Percentiles rank a stretch among this genome's conserved stretches.
Evolutionary conservation across 2,888 invertebrate genomes (phyloP).

Genomic region (Rotaria macrura): DNA sequence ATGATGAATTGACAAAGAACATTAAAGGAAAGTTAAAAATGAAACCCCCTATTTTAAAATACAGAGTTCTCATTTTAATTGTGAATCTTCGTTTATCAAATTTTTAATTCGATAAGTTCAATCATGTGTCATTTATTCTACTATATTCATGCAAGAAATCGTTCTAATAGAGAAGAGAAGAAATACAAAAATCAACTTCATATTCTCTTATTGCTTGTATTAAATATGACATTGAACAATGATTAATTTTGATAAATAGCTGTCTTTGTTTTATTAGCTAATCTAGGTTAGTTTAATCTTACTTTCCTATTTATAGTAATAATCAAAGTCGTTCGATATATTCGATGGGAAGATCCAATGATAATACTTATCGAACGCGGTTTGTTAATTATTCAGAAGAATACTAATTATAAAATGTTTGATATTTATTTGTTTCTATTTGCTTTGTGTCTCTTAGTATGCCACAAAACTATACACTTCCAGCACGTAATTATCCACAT

Average conservation of each 20-base stretch:
- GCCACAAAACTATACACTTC: not conserved
- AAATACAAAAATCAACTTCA: too few relatives aligned
- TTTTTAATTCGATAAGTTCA: too few relatives aligned
- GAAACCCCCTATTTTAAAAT: too few relatives aligned
- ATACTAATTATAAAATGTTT: not conserved
- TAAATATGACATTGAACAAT: too few relatives aligned
- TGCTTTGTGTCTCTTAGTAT: not conserved
- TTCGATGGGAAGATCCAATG: not conserved
- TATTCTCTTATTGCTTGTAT: too few relatives aligned
- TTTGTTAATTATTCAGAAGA: not conserved
- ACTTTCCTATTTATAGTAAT: not conserved
- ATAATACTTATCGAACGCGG: not conserved
- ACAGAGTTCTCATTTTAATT: too few relatives aligned
- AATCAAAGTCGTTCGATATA: not conserved
- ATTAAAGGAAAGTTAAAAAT: too few relatives aligned
- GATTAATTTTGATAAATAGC: not conserved
- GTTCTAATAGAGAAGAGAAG: too few relatives aligned
- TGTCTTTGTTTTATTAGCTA: not conserved
- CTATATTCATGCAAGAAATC: too few relatives aligned
- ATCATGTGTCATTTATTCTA: too few relatives aligned
- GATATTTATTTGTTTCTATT: not conserved
- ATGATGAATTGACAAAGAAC: too few relatives aligned
- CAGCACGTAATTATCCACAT: not conserved
- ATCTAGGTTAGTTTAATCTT: not conserved
- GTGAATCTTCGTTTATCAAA: too few relatives aligned